phyloP scores from a whole-genome alignment of 2,113 vertebrate genomes.

The Ochotona princeps region DNA sequence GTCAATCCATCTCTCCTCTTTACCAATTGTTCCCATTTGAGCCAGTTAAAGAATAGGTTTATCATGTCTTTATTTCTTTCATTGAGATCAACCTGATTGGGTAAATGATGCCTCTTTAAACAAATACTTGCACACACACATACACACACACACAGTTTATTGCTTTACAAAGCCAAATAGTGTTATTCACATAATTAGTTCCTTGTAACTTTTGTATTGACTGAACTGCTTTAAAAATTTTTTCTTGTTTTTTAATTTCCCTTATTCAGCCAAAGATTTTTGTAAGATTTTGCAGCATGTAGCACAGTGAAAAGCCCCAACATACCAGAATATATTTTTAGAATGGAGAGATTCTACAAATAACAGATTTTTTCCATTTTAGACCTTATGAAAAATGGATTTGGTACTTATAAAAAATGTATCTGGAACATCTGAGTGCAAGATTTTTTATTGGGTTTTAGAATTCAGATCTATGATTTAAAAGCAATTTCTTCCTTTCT shows the following conservation, averaged over 20 bases:
- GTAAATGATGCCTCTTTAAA: constrained; percentile 39
- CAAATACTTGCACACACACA: neutral
- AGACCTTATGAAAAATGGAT: constrained; percentile 88
- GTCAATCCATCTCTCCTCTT: constrained; percentile 9
- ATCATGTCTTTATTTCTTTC: constrained; percentile 46
- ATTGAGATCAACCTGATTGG: neutral
- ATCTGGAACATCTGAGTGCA: constrained; percentile 84
- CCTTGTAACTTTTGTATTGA: neutral
- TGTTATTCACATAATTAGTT: neutral
- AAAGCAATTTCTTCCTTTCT: constrained; percentile 72
- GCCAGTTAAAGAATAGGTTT: constrained; percentile 40
- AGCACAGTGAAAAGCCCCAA: constrained; percentile 63
- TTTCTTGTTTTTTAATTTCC: neutral
- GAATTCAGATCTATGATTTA: constrained; percentile 81
- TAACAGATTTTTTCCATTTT: constrained; percentile 84
- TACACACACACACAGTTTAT: neutral
- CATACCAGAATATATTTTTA: constrained; percentile 83
- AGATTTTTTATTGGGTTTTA: constrained; percentile 84
- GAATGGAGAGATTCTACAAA: constrained; percentile 81
- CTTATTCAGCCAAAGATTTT: constrained; percentile 65
- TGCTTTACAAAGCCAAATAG: constrained; percentile 35
- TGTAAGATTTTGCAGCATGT: constrained; percentile 39
- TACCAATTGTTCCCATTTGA: neutral
- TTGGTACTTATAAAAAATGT: constrained; percentile 85
- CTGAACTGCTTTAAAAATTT: neutral